Evolutionary conservation across 1,140 invertebrate species (phyloP), one percentile per base, ranked within the genome.

Genomic region (Zeugodacus cucurbitae): DNA sequence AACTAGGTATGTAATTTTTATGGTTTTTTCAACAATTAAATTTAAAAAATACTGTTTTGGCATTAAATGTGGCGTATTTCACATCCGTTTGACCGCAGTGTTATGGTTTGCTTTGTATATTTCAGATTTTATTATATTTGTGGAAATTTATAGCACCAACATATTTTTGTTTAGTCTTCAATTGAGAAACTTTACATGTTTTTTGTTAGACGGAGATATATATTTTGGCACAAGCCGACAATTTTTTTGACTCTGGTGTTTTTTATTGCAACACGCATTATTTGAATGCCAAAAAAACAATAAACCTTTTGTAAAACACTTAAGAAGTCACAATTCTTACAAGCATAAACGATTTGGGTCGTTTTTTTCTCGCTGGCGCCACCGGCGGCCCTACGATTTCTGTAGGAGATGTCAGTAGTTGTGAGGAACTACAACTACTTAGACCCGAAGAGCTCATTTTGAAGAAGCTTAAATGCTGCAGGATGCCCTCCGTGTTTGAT

Each of bases 331-430:
- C 22, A 20, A 74, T 1, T 11, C 88, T 88, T 87, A 88, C 88
- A 78, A 58, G 37, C 20, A 93, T 14, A 89, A 90, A 89, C 8
- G 92, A 92, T 90, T 93, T 93, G 54, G 92, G 92, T 8, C 92
- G 89, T 78, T 91, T 92, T 78, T 90, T 91, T 59, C 92, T 89
- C 34, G 86, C 90, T 87, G 92, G 92, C n/a, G 91, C 90, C 44
- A 91, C 89, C 0, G 92, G 92, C 58, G 89, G 90, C 78, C 90
- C 90, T 86, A 89, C 85, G 87, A 91, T 87, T 41, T 62, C 32
- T 44, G 87, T 54, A 5, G 85, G 67, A 44, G 54, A 67, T 62
- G 44, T 59, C 20, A 88, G 70, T 26, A 86, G 17, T 70, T 87
- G 85, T 78, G 88, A 88, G 26, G 90, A 88, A 26, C 87, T 88